Conservation (phyloP, 2,113 vertebrate species). For the Anoura caudifer region DNA sequence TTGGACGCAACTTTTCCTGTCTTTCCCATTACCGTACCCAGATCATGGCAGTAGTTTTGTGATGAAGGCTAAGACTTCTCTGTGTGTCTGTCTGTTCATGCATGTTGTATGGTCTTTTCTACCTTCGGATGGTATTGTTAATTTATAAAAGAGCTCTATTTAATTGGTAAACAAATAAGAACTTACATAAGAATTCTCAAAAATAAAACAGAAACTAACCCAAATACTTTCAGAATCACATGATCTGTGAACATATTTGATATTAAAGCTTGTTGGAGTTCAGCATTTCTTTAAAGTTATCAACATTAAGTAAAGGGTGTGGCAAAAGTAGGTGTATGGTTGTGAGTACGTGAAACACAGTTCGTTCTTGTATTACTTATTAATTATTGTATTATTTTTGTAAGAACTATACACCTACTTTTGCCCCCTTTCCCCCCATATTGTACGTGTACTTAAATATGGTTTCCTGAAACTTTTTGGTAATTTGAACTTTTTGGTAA, state of each 20-base stretch:
- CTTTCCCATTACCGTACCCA: background rate
- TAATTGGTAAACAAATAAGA: background rate
- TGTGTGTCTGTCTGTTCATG: background rate
- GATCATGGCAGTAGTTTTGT: background rate
- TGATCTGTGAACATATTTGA: background rate
- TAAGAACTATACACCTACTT: background rate
- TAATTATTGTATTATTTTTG: background rate
- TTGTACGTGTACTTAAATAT: background rate
- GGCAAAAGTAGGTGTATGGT: background rate
- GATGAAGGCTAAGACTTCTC: background rate
- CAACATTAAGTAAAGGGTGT: background rate
- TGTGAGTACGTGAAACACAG: background rate
- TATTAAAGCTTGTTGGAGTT: background rate
- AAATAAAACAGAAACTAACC: background rate
- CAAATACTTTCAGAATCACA: background rate
- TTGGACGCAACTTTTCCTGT: background rate
- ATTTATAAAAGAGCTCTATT: background rate
- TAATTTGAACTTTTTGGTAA: background rate
- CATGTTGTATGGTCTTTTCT: background rate
- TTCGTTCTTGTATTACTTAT: background rate
- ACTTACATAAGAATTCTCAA: background rate
- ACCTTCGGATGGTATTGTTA: background rate
- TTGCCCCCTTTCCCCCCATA: background rate
- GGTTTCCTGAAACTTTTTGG: background rate
- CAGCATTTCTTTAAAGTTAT: background rate